Conservation (phyloP, 2,888 invertebrate genomes). For the Hydrotaea cyrtoneurina region DNA sequence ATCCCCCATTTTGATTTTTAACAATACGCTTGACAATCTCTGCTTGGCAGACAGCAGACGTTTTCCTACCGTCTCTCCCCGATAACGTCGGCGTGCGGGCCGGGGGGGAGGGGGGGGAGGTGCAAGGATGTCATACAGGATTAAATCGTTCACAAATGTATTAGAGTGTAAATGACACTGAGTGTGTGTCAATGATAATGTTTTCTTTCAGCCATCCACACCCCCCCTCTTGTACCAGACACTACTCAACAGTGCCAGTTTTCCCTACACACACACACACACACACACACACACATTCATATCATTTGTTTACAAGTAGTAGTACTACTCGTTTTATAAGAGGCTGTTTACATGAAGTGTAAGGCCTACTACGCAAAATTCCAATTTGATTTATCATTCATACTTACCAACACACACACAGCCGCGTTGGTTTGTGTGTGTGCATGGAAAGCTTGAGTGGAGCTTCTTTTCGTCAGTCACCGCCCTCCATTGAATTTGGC, state of each 20-base stretch:
- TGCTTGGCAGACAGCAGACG: constrained; percentile 30
- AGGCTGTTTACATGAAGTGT: constrained; percentile 48
- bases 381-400: constrained; percentile 20
- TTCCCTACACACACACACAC: constrained; percentile 10
- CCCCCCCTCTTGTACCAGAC: not conserved
- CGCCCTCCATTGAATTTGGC: too few relatives aligned
- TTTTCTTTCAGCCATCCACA: not conserved
- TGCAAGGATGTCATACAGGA: constrained; percentile 34
- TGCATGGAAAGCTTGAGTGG: not conserved
- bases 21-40: constrained; percentile 36
- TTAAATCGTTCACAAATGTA: constrained; percentile 54
- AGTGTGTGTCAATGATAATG: constrained; percentile 65
- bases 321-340: constrained; percentile 25
- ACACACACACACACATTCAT: not conserved
- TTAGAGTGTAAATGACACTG: constrained; percentile 65
- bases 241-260: not conserved
- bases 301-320: constrained; percentile 42
- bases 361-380: constrained; percentile 7
- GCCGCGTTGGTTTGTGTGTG: not conserved
- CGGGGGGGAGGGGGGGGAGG: not conserved
- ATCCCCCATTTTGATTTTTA: constrained; percentile 39
- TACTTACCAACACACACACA: not conserved
- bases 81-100: not conserved
- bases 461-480: too few relatives aligned
- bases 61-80: constrained; percentile 24